Conservation (phyloP, 2,797 vertebrate species). For the Rhynchonycteris naso region DNA sequence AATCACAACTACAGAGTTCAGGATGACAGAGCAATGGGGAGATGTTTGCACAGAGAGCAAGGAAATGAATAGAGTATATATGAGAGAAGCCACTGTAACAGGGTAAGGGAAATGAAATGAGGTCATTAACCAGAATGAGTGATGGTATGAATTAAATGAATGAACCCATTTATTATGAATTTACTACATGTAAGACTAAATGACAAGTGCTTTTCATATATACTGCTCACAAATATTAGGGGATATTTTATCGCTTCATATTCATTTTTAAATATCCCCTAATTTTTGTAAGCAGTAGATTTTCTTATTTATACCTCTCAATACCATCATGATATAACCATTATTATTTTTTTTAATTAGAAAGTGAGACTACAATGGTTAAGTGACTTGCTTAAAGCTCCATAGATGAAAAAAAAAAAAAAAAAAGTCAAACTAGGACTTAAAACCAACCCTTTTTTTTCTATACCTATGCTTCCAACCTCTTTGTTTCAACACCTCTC, state of each 20-base stretch:
- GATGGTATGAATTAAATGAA: background rate
- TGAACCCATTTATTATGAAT: background rate
- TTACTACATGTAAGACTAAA: background rate
- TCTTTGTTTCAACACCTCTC: background rate
- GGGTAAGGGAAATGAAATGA: background rate
- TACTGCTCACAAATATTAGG: too few species aligned
- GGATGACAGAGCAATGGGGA: background rate
- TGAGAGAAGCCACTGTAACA: background rate
- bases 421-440: background rate
- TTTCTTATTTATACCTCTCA: conserved; percentile 26
- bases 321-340: background rate
- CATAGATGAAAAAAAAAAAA: background rate
- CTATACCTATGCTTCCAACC: background rate
- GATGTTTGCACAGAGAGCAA: background rate
- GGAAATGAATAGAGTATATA: background rate
- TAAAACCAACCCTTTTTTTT: background rate
- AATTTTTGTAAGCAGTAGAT: too few species aligned
- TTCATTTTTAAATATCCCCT: too few species aligned
- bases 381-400: background rate
- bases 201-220: background rate
- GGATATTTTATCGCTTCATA: too few species aligned
- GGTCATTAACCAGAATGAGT: background rate
- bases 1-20: background rate
- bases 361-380: background rate
- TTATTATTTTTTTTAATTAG: background rate